Conservation (phyloP, 2,113 vertebrate genomes). For the Tricholaema leucomelas region DNA sequence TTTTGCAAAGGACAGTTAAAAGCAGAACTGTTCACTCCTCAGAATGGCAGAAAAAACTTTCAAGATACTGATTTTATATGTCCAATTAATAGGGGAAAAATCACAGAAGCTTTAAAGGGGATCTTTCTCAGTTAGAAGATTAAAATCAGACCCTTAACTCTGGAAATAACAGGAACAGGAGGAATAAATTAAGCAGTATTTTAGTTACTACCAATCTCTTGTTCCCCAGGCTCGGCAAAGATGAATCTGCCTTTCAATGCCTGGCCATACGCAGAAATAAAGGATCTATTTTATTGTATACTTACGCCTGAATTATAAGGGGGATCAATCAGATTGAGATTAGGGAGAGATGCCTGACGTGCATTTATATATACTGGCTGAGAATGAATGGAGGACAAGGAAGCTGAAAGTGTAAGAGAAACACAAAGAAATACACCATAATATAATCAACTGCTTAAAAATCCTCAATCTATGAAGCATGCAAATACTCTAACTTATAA, state of each 20-base stretch:
- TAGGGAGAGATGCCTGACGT: slow-evolving; percentile 60
- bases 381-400: neutral
- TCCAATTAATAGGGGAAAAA: neutral
- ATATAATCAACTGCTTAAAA: neutral
- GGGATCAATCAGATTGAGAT: slow-evolving; percentile 61
- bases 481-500: neutral
- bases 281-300: slow-evolving; percentile 12
- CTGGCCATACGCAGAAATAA: neutral
- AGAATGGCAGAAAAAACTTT: neutral
- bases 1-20: neutral
- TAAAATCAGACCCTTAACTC: neutral
- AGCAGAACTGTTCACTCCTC: neutral
- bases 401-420: slow-evolving; percentile 65
- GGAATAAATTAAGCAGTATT: neutral
- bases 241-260: neutral
- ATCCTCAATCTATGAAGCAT: neutral
- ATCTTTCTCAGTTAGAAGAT: neutral
- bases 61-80: neutral
- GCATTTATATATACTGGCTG: slow-evolving; percentile 56
- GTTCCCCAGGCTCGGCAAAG: neutral
- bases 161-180: neutral
- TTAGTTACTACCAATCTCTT: neutral
- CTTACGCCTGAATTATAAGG: slow-evolving; percentile 69
- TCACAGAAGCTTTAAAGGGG: neutral
- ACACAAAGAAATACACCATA: neutral